Conservation (phyloP, 2,888 invertebrate genomes). For the Epistrophella euchroma region DNA sequence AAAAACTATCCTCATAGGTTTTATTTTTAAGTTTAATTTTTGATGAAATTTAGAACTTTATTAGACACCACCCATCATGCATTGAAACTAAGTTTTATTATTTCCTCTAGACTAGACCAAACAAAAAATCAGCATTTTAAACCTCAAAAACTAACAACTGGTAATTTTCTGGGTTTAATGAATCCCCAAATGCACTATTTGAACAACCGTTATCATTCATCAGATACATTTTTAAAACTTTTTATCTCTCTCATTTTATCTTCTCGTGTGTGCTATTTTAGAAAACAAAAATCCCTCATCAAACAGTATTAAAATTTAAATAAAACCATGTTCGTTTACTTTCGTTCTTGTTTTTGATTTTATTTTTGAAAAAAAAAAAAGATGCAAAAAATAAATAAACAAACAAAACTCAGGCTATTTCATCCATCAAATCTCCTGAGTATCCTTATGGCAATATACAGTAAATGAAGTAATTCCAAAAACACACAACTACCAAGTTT, state of each 20-base stretch:
- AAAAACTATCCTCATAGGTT: too few relatives aligned
- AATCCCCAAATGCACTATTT: background rate
- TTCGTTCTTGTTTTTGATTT: background rate
- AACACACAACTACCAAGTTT: background rate
- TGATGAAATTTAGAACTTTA: too few relatives aligned
- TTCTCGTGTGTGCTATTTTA: background rate
- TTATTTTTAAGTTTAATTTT: too few relatives aligned
- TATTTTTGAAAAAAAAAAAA: background rate
- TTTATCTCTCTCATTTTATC: background rate
- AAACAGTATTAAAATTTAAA: conserved; percentile 2
- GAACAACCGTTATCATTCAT: background rate
- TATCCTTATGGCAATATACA: background rate
- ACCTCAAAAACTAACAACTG: background rate
- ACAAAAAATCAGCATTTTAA: background rate
- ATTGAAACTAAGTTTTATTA: too few relatives aligned
- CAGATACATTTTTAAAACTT: background rate
- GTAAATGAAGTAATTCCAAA: background rate
- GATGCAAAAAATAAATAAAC: background rate
- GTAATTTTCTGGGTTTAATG: background rate
- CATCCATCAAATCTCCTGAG: conserved; percentile 8
- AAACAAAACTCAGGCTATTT: background rate
- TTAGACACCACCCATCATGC: too few relatives aligned
- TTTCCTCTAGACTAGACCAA: too few relatives aligned
- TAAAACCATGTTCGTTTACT: background rate
- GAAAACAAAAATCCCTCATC: background rate